Evolutionary conservation across 2,113 vertebrate genomes (phyloP).

Genomic region (Ptilorrhoa leucosticta): DNA sequence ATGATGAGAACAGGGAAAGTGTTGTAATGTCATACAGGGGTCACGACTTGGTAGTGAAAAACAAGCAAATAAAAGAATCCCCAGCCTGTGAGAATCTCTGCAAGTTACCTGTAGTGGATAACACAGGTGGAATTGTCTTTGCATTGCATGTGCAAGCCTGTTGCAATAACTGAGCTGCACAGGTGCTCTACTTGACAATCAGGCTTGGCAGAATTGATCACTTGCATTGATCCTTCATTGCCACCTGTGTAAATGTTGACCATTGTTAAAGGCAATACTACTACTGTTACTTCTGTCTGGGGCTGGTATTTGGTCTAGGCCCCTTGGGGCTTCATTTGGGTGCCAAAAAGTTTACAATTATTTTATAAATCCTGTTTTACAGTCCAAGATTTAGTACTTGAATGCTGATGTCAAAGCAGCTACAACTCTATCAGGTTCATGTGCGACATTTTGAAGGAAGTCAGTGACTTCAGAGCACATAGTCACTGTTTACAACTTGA

Average conservation of each 20-base stretch:
- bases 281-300: not conserved
- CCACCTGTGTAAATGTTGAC: not conserved
- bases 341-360: not conserved
- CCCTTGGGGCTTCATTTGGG: not conserved
- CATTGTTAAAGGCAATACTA: not conserved
- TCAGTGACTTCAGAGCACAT: not conserved
- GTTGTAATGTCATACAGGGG: not conserved
- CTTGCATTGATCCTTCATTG: not conserved
- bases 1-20: not conserved
- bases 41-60: not conserved
- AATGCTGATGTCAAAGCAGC: not conserved
- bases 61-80: not conserved
- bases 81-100: not conserved
- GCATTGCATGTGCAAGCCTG: rapidly evolving
- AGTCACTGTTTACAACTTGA: not conserved
- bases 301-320: not conserved
- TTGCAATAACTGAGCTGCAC: not conserved
- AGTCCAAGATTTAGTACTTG: not conserved
- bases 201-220: not conserved
- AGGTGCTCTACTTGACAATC: not conserved
- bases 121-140: not conserved
- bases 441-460: not conserved
- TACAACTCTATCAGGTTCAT: rapidly evolving
- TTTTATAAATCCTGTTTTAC: not conserved
- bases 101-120: not conserved